Conservation (phyloP, 2,888 invertebrate genomes). For the Brachypalpus laphriformis region DNA sequence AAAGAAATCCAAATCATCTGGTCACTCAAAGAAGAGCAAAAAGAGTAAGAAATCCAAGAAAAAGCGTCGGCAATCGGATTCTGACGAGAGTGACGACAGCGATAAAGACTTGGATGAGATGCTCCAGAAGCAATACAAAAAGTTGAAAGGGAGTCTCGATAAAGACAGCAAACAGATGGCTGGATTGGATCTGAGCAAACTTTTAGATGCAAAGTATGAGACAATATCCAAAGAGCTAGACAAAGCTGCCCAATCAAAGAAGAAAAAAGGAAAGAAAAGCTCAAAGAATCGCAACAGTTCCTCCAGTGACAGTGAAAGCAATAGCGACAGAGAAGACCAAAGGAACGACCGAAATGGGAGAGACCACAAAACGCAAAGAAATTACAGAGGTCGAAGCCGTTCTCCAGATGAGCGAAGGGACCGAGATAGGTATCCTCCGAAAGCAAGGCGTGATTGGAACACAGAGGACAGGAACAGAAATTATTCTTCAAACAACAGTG, state of each 20-base stretch:
- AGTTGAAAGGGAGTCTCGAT: slow-evolving; percentile 84
- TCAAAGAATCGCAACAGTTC: slow-evolving; percentile 53
- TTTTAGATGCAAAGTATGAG: slow-evolving; percentile 81
- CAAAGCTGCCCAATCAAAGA: slow-evolving; percentile 77
- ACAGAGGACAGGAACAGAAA: background rate
- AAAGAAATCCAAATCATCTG: slow-evolving; percentile 70
- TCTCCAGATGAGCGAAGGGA: slow-evolving; percentile 31
- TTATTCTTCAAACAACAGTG: background rate
- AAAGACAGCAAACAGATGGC: slow-evolving; percentile 76
- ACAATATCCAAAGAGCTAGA: slow-evolving; percentile 82
- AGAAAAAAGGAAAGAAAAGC: slow-evolving; percentile 71
- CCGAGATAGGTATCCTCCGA: background rate
- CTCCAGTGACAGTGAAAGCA: slow-evolving; percentile 46
- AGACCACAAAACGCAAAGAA: background rate
- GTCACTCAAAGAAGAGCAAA: slow-evolving; percentile 75
- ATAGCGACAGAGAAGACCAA: slow-evolving; percentile 48
- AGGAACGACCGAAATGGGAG: slow-evolving; percentile 9
- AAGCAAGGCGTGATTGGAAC: slow-evolving; percentile 28
- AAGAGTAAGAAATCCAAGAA: slow-evolving; percentile 77
- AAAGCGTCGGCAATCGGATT: slow-evolving; percentile 64
- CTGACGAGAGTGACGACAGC: slow-evolving; percentile 69
- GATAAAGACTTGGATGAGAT: slow-evolving; percentile 86
- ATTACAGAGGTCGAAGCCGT: background rate
- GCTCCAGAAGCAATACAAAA: slow-evolving; percentile 88
- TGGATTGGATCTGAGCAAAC: slow-evolving; percentile 79